Evolutionary conservation across 92 coral and sea anemone species (phyloP).

Genomic region (Isaurus tuberculatus): DNA sequence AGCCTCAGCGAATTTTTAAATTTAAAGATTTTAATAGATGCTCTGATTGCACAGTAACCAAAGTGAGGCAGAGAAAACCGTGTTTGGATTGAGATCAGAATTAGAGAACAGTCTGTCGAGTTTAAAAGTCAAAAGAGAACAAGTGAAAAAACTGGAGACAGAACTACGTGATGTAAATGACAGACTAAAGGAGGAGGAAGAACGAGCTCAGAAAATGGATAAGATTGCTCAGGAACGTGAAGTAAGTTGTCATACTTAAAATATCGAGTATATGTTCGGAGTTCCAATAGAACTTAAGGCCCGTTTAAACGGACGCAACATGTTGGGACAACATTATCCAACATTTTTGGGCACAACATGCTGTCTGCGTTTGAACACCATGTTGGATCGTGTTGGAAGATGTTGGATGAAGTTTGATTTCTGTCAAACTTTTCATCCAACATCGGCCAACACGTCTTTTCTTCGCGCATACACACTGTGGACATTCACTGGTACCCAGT

Average conservation of each 20-base stretch:
- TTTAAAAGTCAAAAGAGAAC: slow-evolving; percentile 75
- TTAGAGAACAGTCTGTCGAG: slow-evolving; percentile 75
- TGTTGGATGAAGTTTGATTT: no score
- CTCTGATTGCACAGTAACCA: background rate
- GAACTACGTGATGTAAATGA: slow-evolving; percentile 55
- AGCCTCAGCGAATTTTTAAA: background rate
- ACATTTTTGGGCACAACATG: no score
- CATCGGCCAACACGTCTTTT: no score
- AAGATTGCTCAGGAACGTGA: slow-evolving; percentile 83
- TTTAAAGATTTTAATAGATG: background rate
- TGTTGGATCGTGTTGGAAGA: no score
- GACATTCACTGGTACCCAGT: no score
- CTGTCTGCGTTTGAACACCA: no score
- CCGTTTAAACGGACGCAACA: no score
- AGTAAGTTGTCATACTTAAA: slow-evolving; percentile 47
- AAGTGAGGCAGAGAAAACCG: slow-evolving; percentile 63
- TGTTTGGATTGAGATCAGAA: slow-evolving; percentile 77
- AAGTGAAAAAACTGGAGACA: slow-evolving; percentile 67
- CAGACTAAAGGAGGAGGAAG: slow-evolving; percentile 66
- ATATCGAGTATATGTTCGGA: background rate
- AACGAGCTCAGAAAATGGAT: slow-evolving; percentile 73
- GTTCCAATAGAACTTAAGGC: background rate
- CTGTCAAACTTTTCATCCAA: no score
- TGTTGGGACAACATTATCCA: background rate
- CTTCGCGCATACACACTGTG: no score